These are phyloP conservation scores for Heteractis magnifica DNA, from an alignment of 92 coral and sea anemone genomes.

Conservation along the genomic window DNA sequence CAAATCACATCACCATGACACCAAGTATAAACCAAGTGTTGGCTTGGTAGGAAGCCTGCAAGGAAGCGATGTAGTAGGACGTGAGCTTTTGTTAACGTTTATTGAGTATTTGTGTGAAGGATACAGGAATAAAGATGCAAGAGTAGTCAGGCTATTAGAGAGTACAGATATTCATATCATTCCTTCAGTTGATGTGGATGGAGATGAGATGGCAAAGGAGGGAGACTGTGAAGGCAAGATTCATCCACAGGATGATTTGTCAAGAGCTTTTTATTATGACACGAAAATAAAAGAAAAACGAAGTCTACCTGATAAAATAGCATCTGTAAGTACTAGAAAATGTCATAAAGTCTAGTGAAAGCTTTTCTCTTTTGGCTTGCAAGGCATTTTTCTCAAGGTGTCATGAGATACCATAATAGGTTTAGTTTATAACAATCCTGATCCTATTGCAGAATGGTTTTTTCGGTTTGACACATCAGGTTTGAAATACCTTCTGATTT, in stretches of 20 bases:
- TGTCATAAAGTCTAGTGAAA: background rate
- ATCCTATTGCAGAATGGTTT: no score
- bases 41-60: slow-evolving; percentile 89
- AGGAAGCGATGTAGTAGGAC: slow-evolving; percentile 77
- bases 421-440: no score
- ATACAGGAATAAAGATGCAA: slow-evolving; percentile 55
- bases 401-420: no score
- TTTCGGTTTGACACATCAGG: background rate
- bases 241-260: slow-evolving; percentile 66
- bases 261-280: slow-evolving; percentile 72
- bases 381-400: no score
- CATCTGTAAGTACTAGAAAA: slow-evolving; percentile 40
- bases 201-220: slow-evolving; percentile 62
- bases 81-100: slow-evolving; percentile 81
- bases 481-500: background rate
- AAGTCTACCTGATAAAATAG: slow-evolving; percentile 53
- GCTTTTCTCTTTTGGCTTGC: no score
- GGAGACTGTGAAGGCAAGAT: slow-evolving; percentile 66
- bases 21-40: slow-evolving; percentile 59
- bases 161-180: slow-evolving; percentile 73
- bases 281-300: slow-evolving; percentile 39
- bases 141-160: slow-evolving; percentile 58
- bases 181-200: slow-evolving; percentile 91
- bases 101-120: slow-evolving; percentile 67
- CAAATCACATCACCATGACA: slow-evolving; percentile 38